Evolutionary conservation across 1,140 invertebrate species (phyloP), one percentile per base, ranked within the genome.

Genomic region (Trichonephila clavata): DNA sequence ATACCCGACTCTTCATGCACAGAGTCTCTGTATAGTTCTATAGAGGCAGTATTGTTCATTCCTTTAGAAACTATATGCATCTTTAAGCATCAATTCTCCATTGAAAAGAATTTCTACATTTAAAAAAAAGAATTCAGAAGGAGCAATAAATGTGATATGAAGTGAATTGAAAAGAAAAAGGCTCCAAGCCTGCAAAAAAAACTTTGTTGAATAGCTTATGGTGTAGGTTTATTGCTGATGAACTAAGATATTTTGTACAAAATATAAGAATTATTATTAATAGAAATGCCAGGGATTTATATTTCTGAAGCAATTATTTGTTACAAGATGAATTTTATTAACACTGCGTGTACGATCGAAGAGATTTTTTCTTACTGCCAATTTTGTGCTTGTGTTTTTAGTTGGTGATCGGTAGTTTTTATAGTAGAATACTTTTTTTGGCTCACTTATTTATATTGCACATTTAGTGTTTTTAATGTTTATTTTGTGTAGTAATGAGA

Each of bases 381-480:
- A 93, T 93, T 87, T 87, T 88, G 92, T 93, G 86, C 92, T 93
- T 93, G 92, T 92, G 60, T 90, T 90, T 92, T 80, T 57, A 50
- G 86, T 92, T 92, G 86, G 92, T 93, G 86, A 88, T 93, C 32
- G 92, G 92, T 88, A 93, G 86, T 71, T 93, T 93, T 93, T 93
- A 93, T 93, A 93, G 84, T 63, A 43, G 68, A 93, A 80, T 88
- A 71, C 50, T 63, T 13, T 84, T 93, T 93, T 88, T 81, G 68
- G 92, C 84, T 93, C 92, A 93, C 92, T 93, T 93, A 93, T 93
- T 93, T 93, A 93, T 93, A 93, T 88, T 87, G 92, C 86, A 93
- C 83, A 63, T 93, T 93, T 93, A 87, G 61, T 93, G 92, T 93
- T 93, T 93, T 87, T 80, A 88, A 87, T 93, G 92, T 93, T 93